Percentiles rank a stretch among this genome's conserved stretches.
These are phyloP conservation scores for Esox lucius DNA, from an alignment of 2,797 vertebrate genomes.

Conservation along the genomic window DNA sequence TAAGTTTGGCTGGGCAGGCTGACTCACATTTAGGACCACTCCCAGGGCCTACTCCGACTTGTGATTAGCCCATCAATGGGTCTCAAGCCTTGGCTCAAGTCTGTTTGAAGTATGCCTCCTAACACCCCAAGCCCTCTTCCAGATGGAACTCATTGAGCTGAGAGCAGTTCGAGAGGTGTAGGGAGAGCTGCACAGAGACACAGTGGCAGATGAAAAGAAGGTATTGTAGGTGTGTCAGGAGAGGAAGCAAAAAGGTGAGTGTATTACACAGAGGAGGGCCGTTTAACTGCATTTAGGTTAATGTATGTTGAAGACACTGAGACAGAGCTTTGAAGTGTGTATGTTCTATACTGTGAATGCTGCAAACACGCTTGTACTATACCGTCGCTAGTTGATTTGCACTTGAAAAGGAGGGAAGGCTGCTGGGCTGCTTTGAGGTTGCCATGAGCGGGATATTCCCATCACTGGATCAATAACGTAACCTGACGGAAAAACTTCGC, in stretches of 20 bases:
- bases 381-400: conserved; percentile 31
- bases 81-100: conserved; percentile 12
- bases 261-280: background rate
- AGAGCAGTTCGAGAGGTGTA: conserved; percentile 54
- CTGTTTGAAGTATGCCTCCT: conserved; percentile 10
- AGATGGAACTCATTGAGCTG: conserved; percentile 40
- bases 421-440: conserved; percentile 42
- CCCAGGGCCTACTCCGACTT: conserved; percentile 30
- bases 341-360: background rate
- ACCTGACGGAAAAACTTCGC: conserved; percentile 34
- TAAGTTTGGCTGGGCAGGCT: background rate
- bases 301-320: background rate
- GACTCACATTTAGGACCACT: background rate
- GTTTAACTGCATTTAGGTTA: background rate
- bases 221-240: conserved; percentile 21
- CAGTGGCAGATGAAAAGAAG: conserved; percentile 35
- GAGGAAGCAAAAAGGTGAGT: conserved; percentile 6
- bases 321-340: conserved; percentile 5
- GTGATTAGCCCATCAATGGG: conserved; percentile 50
- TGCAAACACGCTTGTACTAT: background rate
- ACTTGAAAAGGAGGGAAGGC: conserved; percentile 49
- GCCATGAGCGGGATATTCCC: conserved; percentile 46
- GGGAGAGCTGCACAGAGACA: conserved; percentile 42
- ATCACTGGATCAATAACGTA: conserved; percentile 45
- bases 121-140: conserved; percentile 21